Base-by-base conservation (phyloP, 92 coral and sea anemone genomes). In the Umimayanthus chanpuru region DNA sequence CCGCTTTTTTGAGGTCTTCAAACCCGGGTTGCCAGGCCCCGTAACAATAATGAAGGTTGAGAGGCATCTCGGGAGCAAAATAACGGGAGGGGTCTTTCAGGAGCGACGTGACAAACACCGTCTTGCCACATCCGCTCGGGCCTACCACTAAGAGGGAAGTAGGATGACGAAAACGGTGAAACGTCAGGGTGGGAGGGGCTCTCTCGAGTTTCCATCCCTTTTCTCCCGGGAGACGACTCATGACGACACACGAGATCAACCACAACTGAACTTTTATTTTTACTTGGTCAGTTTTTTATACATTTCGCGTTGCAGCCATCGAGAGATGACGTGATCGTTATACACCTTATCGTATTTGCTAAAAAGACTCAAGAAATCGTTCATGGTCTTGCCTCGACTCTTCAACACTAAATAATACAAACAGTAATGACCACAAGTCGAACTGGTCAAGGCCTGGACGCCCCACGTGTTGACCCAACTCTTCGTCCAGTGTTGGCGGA, bases 141-240 rank as follows among this genome's bases (percentile, higher is more conserved):
- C 73, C 73, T 67, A 67, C 73, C 73, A 67, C 73, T 67, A 67
- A 67, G 73, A 67, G 73, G 3, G 25, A 67, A 67, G 73, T 67
- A 67, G 73, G 73, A 49, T 49, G 55, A 49, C 55, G 55, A 49
- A 49, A 49, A 49, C 55, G 55, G 55, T 49, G 55, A 49, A 49
- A 49, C 55, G 55, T 49, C 55, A 49, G 55, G 55, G 55, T 49
- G 55, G 55, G 55, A 49, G 55, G 55, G 55, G 55, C 55, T 49
- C 55, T 49, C 55, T 49, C 14, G 55, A 49, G 55, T 49, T 49
- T 49, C 55, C 55, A 49, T 49, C 55, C 55, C 55, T 49, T 49
- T 49, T 49, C 55, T 49, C 55, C 55, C 55, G 55, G 14, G 55
- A 49, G 55, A 49, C 55, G 55, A 49, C 55, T 49, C 55, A 49